Base-by-base conservation (phyloP, 2,888 invertebrate genomes). In the Elmis aenea region DNA sequence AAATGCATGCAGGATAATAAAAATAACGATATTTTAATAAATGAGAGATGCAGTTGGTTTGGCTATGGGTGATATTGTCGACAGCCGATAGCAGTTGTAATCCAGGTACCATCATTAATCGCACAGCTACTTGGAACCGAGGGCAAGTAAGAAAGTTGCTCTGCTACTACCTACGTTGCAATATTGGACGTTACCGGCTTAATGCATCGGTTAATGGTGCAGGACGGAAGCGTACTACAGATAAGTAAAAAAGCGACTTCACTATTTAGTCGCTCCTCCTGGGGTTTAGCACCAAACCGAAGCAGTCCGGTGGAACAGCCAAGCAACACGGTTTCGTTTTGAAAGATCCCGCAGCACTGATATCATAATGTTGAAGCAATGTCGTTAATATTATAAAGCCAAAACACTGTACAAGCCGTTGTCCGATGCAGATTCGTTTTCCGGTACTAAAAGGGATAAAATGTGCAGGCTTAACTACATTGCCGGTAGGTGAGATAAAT, bases 361-460 rank as follows among this genome's bases (percentile, higher is more conserved):
- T 66, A 45, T 86, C 76, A 60, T 80, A 89, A 38, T 77, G 72
- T 50, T 83, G 83, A 37, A 88, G 66, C 1, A 89, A 71, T 20
- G 81, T 82, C 0, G 85, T 80, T 24, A 86, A 68, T 61, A 85
- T 74, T 0, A 85, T 76, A 53, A 87, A 85, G 27, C 81, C 77
- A 68, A 84, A 85, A 1, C 83, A 81, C 9, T 83, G 81, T 0
- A 90, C 84, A 26, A 91, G 66, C 21, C 82, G 81, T 55, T 88
- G 87, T 0, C 90, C 90, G 38, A 90, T 84, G 57, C 90, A 90
- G 0, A 88, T 86, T n/a, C 90, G 69, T 57, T 83, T 87, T 4
- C 90, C 90, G 24, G 86, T 85, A 57, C 88, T 86, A 66, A 90
- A 91, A 0, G 90, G 90, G 6, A 90, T 69, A 58, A 89, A 90